Conservation (phyloP, 1,140 invertebrate genomes). For the Atta cephalotes region DNA sequence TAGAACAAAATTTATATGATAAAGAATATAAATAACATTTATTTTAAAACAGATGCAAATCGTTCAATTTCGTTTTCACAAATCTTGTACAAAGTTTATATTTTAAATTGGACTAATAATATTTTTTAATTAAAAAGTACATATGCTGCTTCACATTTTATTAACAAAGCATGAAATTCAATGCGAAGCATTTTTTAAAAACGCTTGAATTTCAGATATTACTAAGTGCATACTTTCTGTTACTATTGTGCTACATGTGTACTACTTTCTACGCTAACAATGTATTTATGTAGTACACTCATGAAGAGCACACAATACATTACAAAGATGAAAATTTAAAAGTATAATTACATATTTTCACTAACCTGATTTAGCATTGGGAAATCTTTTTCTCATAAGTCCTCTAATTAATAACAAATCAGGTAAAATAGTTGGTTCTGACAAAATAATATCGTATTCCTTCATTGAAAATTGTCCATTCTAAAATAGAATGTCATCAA, state of each 20-base stretch:
- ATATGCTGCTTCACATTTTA: background rate
- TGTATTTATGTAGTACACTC: background rate
- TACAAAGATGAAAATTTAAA: constrained; percentile 20
- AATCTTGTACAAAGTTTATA: background rate
- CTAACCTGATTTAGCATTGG: constrained; percentile 88
- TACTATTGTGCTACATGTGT: background rate
- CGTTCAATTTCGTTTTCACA: background rate
- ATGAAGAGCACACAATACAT: background rate
- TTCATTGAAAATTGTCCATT: constrained; percentile 89
- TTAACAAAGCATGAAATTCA: background rate
- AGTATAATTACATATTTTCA: background rate
- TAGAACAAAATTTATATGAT: constrained; percentile 57
- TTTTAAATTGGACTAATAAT: background rate
- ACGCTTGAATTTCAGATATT: background rate
- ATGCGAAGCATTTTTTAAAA: background rate
- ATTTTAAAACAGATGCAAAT: background rate
- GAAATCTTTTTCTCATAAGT: constrained; percentile 92
- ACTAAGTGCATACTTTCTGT: background rate
- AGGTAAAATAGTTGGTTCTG: constrained; percentile 92
- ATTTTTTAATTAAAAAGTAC: background rate
- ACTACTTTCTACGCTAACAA: constrained; percentile 1
- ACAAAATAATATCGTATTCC: constrained; percentile 92
- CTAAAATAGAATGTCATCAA: constrained; percentile 79
- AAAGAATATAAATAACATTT: constrained; percentile 8
- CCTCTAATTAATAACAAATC: constrained; percentile 91